Evolutionary conservation across 2,113 vertebrate genomes (phyloP).

Genomic region (Pedetes capensis): DNA sequence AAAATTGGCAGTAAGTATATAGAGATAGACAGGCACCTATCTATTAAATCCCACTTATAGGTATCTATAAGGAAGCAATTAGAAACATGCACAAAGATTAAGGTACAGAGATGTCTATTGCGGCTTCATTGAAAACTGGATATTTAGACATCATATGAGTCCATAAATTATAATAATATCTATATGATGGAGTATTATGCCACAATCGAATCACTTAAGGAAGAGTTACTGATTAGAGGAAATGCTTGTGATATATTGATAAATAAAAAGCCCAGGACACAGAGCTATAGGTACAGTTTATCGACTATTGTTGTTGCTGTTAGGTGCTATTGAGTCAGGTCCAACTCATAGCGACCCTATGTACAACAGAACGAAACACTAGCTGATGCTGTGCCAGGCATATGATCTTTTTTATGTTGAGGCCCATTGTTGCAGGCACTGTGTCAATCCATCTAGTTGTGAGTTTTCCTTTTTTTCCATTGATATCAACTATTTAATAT

Average conservation of each 20-base stretch:
- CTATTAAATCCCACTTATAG: neutral
- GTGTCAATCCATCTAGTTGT: too few relatives aligned
- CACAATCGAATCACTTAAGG: neutral
- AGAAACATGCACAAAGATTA: conserved; percentile 2
- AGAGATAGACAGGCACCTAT: neutral
- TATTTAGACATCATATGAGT: neutral
- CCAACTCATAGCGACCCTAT: too few relatives aligned
- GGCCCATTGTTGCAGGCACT: too few relatives aligned
- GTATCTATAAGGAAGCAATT: neutral
- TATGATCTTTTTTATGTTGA: too few relatives aligned
- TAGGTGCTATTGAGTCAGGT: too few relatives aligned
- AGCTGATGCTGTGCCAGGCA: too few relatives aligned
- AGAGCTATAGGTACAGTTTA: neutral
- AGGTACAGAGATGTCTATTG: neutral
- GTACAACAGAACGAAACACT: too few relatives aligned
- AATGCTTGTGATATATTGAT: neutral
- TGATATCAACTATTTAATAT: too few relatives aligned
- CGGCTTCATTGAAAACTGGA: neutral
- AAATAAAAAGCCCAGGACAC: neutral
- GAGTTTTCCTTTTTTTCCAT: too few relatives aligned
- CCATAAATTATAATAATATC: neutral
- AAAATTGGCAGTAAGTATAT: neutral
- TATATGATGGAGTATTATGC: neutral
- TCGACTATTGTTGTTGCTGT: too few relatives aligned
- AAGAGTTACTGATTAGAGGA: neutral